These are phyloP conservation scores for Montifringilla adamsi DNA, from an alignment of 2,113 vertebrate genomes.

Conservation along the genomic window DNA sequence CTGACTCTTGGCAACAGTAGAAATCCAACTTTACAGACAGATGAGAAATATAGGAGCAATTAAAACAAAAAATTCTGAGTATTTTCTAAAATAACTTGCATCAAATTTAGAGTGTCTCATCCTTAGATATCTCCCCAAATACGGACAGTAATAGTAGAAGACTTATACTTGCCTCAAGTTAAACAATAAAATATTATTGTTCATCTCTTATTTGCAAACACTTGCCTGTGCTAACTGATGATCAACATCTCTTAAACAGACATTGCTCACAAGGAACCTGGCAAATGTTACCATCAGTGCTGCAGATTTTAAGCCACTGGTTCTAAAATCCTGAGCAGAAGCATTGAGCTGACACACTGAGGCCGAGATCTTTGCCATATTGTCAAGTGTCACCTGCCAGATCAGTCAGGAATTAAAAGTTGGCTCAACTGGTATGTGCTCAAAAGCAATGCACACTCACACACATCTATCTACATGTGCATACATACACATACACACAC, in stretches of 20 bases:
- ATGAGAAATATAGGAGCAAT: constrained; percentile 39
- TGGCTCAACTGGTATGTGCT: background rate
- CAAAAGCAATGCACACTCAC: background rate
- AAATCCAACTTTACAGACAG: constrained; percentile 44
- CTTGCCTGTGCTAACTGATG: background rate
- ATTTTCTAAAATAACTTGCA: constrained; percentile 23
- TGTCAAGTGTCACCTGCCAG: background rate
- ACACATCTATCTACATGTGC: fast-evolving
- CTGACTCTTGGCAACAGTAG: constrained; percentile 28
- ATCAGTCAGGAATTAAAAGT: background rate
- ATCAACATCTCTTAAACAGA: background rate
- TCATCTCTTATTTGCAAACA: background rate
- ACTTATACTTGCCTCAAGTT: background rate
- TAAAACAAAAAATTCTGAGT: constrained; percentile 34
- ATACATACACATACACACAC: background rate
- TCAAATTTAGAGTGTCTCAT: constrained; percentile 44
- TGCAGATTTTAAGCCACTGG: background rate
- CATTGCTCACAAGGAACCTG: background rate
- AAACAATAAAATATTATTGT: background rate
- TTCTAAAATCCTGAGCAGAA: background rate
- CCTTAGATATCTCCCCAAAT: constrained; percentile 1
- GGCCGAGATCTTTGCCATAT: background rate
- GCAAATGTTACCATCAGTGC: background rate
- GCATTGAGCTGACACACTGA: background rate
- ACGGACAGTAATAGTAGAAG: constrained; percentile 23